A percentile compares a stretch with the other conserved stretches of the same genome.
phyloP scores from a whole-genome alignment of 1,140 invertebrate species.

The Pseudomyrmex sp. region DNA sequence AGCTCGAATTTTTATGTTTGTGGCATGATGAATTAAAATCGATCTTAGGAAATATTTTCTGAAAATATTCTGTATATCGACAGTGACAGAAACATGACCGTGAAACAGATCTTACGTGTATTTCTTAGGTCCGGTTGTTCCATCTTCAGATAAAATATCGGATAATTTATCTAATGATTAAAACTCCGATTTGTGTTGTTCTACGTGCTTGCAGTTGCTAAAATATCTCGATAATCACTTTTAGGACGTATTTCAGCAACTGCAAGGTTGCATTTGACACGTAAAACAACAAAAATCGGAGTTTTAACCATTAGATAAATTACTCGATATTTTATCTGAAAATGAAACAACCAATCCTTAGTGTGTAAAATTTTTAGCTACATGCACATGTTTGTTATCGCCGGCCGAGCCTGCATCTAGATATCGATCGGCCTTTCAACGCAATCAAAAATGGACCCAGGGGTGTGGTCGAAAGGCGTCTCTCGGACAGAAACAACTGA shows the following conservation, averaged over 20 bases:
- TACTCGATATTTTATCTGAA: no score
- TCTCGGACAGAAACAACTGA: conserved; percentile 1
- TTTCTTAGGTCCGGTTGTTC: no score
- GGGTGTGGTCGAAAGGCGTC: conserved; percentile 64
- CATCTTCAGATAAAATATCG: no score
- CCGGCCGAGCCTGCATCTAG: background rate
- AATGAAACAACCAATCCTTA: no score
- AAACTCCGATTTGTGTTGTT: no score
- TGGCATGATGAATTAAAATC: background rate
- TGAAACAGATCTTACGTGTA: background rate
- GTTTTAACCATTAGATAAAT: no score
- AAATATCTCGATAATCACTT: no score
- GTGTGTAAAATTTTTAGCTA: background rate
- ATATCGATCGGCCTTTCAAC: conserved; percentile 60
- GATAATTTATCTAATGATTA: no score
- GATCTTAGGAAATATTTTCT: background rate
- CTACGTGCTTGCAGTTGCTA: no score
- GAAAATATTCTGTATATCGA: background rate
- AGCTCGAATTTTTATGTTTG: background rate
- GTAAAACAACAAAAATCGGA: no score
- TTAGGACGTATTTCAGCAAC: no score
- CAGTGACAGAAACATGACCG: background rate
- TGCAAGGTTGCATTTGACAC: no score
- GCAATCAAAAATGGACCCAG: conserved; percentile 63
- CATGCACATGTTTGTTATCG: background rate